Base-by-base conservation (phyloP, 2,888 invertebrate genomes). In the Stratiomys singularior region DNA sequence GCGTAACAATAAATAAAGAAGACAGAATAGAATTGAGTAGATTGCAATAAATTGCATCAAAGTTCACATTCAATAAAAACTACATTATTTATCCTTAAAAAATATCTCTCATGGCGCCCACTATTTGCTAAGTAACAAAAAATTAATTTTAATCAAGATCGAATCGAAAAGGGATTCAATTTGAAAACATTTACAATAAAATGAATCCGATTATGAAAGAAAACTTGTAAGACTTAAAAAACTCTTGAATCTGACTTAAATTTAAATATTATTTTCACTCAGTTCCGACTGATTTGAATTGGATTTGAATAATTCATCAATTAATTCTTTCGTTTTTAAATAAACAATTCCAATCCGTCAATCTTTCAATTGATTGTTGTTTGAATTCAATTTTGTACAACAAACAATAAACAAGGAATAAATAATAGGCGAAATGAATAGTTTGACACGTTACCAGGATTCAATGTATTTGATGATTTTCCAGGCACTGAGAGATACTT, bases 401-500 rank as follows among this genome's bases (percentile, higher is more conserved):
- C n/a, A n/a, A n/a, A n/a, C n/a, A n/a, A n/a, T n/a, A n/a, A n/a
- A n/a, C n/a, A n/a, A n/a, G n/a, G n/a, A n/a, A n/a, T n/a, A 37
- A 3, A 37, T 5, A 37, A 37, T 5, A 9, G 37, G 9, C 5
- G 3, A 13, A 25, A 60, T 18, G 15, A 58, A 30, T 67, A 44
- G n/a, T 27, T 28, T 52, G 25, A 23, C 37, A 28, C 52, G 72
- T 80, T 80, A 80, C 80, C 80, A 76, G 78, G 81, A 80, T 81
- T 81, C 81, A 85, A 83, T 81, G 83, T 76, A 82, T 83, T 84
- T 81, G 82, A 82, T 81, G 82, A 82, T 77, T 85, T 84, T 82
- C 86, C 87, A 80, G 87, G 87, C 79, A 87, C 86, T 77, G 86
- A 83, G 82, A 87, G 82, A 82, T 86, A 87, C 81, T 85, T 86